phyloP scores from a whole-genome alignment of 2,113 vertebrate genomes.

The Sturnus vulgaris region DNA sequence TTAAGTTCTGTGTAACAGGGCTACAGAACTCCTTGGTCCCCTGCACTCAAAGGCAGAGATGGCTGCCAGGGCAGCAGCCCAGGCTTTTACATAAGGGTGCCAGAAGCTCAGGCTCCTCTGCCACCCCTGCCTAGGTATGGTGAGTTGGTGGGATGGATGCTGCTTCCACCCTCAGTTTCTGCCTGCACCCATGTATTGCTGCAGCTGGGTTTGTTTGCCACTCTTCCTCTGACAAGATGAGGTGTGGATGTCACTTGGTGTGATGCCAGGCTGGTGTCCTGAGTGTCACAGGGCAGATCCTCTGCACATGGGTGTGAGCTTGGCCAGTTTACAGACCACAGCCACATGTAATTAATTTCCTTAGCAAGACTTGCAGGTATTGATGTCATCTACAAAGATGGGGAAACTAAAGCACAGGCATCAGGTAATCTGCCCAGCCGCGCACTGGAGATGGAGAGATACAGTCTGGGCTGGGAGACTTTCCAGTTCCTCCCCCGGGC shows the following conservation, averaged over 20 bases:
- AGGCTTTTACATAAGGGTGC: not conserved
- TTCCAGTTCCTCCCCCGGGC: not conserved
- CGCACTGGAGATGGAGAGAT: not conserved
- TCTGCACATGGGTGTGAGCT: not conserved
- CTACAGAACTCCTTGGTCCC: not conserved
- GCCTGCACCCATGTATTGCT: fast-evolving
- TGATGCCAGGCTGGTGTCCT: not conserved
- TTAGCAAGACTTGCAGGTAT: not conserved
- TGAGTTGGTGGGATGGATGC: not conserved
- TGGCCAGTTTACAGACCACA: not conserved
- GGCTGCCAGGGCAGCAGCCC: not conserved
- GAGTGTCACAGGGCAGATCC: not conserved
- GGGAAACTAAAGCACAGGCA: not conserved
- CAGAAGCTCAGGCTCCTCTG: not conserved
- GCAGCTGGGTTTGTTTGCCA: not conserved
- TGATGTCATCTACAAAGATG: not conserved
- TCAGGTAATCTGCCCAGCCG: not conserved
- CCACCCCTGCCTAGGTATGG: not conserved
- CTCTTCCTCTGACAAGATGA: not conserved
- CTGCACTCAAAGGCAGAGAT: not conserved
- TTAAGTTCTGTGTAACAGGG: fast-evolving
- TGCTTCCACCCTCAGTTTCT: not conserved
- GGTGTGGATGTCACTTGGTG: fast-evolving
- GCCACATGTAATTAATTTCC: not conserved
- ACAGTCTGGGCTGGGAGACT: not conserved